These are phyloP conservation scores for Harpegnathos saltator DNA, from an alignment of 1,140 invertebrate genomes.

Conservation along the genomic window DNA sequence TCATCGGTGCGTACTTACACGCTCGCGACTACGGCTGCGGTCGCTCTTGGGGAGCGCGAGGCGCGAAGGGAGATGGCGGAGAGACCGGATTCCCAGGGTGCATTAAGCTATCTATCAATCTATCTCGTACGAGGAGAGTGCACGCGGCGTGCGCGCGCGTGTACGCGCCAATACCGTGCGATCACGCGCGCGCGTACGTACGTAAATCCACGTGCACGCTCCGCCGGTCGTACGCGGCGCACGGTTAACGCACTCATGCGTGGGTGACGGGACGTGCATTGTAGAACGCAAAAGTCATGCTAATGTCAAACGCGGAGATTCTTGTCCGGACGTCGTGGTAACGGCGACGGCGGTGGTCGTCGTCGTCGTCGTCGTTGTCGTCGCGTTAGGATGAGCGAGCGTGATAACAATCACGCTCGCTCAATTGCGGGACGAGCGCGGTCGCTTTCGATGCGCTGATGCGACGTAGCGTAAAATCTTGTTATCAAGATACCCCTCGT, in stretches of 20 bases:
- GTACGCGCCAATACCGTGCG: not conserved
- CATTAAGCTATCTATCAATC: constrained; percentile 77
- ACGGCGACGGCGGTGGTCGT: no score
- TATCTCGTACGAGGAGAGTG: constrained; percentile 65
- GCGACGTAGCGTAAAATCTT: no score
- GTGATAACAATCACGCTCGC: not conserved
- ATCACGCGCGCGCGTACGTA: constrained; percentile 29
- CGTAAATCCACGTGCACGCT: constrained; percentile 21
- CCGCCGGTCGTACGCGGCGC: not conserved
- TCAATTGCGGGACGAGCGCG: not conserved
- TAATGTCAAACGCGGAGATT: constrained; percentile 41
- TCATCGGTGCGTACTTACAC: constrained; percentile 42
- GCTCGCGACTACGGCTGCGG: constrained; percentile 22
- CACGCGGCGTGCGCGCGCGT: constrained; percentile 33
- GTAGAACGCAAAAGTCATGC: constrained; percentile 27
- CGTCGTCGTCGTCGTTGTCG: not conserved
- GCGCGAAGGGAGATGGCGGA: not conserved
- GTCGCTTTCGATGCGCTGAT: not conserved
- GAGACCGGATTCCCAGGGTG: constrained; percentile 68
- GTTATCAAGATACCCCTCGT: no score
- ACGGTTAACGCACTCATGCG: constrained; percentile 17
- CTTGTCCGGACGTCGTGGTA: not conserved
- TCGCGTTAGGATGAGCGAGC: no score
- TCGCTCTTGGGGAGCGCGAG: constrained; percentile 40
- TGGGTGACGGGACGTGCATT: constrained; percentile 6